Base-by-base conservation (phyloP, 2,797 vertebrate species). In the Chromis chromis region DNA sequence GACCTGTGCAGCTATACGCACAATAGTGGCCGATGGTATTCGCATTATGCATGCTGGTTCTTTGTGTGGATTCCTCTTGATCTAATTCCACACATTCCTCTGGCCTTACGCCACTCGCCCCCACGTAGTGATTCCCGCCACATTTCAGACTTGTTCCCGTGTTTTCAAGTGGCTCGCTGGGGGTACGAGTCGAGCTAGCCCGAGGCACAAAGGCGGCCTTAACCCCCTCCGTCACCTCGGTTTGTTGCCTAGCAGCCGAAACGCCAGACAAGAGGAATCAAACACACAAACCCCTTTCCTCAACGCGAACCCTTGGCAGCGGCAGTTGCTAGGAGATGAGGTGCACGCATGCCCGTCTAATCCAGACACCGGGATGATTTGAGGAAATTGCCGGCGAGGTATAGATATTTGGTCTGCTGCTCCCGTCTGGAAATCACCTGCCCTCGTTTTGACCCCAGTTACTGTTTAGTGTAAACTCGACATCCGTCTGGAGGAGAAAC, bases 51-150 rank as follows among this genome's bases (percentile, higher is more conserved):
- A 69, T 58, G 67, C 62, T 68, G 77, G 12, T 50, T 56, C 83
- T 91, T 91, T 92, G 87, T 88, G 76, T 61, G 27, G 27, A 71
- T 36, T 62, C 74, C 79, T 81, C 86, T 86, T 77, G 74, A 87
- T 86, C 75, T 68, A 76, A 93, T 93, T 91, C 90, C 90, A 78
- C 42, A 83, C 87, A 94, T 93, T 94, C 91, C 87, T 93, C 61
- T 63, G 73, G 82, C 86, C 76, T 91, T 72, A 84, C 72, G 63
- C 79, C 83, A 79, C 81, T 76, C 63, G 9, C 54, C 25, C 52
- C 79, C 78, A 49, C 6, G 57, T 31, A 31, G 73, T 0, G 46
- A 69, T 63, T 77, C 79, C 76, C 52, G 61, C 81, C 76, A 33
- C 53, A 36, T 36, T 12, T 12, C 70, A 10, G 4, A 65, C 21